Conservation (phyloP, 2,113 vertebrate genomes). For the Crotophaga sulcirostris region DNA sequence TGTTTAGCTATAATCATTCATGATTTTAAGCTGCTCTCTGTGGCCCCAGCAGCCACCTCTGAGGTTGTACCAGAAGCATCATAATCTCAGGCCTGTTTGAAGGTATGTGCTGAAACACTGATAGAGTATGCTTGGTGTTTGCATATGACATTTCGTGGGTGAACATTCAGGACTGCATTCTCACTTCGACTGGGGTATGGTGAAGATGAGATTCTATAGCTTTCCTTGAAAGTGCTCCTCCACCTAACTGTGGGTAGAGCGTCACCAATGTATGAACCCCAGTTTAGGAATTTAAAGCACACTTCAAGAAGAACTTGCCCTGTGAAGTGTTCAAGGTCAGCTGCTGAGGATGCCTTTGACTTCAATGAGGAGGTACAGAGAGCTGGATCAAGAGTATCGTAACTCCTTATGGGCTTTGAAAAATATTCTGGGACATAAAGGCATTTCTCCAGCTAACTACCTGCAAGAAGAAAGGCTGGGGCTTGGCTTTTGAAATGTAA, state of each 20-base stretch:
- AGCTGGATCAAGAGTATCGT: background rate
- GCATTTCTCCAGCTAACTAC: slow-evolving; percentile 8
- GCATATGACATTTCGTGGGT: background rate
- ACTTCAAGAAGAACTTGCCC: background rate
- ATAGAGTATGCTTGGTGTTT: background rate
- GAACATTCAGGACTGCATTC: background rate
- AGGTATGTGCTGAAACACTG: background rate
- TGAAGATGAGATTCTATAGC: background rate
- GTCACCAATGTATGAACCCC: background rate
- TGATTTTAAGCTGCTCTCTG: background rate
- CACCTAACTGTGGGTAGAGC: background rate
- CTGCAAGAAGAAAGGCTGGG: slow-evolving; percentile 8
- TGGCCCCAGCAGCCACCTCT: background rate
- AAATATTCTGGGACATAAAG: background rate
- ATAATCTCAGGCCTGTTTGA: background rate
- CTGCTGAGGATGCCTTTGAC: background rate
- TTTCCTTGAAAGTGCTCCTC: background rate
- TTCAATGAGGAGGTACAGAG: background rate
- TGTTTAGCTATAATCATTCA: background rate
- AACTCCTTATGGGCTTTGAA: background rate
- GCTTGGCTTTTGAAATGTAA: slow-evolving; percentile 14
- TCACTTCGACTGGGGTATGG: background rate
- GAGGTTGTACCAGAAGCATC: background rate
- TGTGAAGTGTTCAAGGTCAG: background rate
- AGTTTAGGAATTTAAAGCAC: background rate